Base-by-base conservation (phyloP, 2,113 vertebrate species). In the Rhizomys pruinosus region DNA sequence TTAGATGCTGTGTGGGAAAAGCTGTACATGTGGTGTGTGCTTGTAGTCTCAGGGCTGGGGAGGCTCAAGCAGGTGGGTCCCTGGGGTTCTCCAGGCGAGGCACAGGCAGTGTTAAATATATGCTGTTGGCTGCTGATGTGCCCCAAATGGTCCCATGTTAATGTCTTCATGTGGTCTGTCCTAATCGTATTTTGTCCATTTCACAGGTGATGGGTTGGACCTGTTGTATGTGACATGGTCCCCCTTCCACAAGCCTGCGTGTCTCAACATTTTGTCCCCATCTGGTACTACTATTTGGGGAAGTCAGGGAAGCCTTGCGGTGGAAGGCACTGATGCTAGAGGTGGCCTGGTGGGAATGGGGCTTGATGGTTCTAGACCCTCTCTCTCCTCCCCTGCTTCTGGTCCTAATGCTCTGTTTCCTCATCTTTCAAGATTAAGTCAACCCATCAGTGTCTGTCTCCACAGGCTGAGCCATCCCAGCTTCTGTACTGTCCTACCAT, bases 121-220 rank as follows among this genome's bases (percentile, higher is more conserved):
- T 1, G 12, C 47, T 52, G 55, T 1, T 7, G 17, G 29, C 44
- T 20, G 16, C 6, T 37, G 1, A 2, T 2, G 39, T 27, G 27
- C 27, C 66, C 22, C 55, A 68, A 74, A 7, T 2, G 11, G 44
- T 23, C 11, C 1, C 37, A 37, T 25, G 13, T 9, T 32, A 63
- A 44, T 39, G 13, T 37, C 37, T 11, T 66, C 44, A 23, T 3
- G 52, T 3, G 68, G 17, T 34, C 37, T 52, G 17, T 9, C 27
- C 32, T 42, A 8, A 23, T 2, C 42, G 3, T 11, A 25, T 13
- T 15, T 29, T 7, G 27, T 25, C 64, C 23, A 66, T 25, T 72
- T 85, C 1, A 66, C 9, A 69, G 42, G n/a, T 20, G 61, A 85
- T 34, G 25, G 23, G 4, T 44, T 8, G 10, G 32, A 68, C 12